Percentiles rank a stretch among this genome's conserved stretches.
Conservation (phyloP, 2,797 vertebrate genomes). For the Hafferia zeledoni region DNA sequence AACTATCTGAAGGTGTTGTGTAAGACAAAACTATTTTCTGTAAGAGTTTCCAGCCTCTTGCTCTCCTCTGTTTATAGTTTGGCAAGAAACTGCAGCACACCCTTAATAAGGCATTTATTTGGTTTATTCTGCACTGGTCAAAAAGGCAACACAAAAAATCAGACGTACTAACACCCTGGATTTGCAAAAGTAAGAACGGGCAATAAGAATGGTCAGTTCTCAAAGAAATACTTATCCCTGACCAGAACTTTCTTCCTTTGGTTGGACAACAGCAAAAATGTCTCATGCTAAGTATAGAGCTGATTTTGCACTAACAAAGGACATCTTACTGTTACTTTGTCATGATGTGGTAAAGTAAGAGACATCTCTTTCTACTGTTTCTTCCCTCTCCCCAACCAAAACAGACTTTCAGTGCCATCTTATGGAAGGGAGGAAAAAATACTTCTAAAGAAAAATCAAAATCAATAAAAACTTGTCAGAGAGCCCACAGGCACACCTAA, state of each 20-base stretch:
- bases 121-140: neutral
- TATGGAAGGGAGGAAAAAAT: accelerated
- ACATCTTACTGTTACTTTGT: neutral
- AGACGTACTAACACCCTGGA: neutral
- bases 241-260: neutral
- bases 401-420: neutral
- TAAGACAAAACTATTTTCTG: neutral
- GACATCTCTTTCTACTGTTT: neutral
- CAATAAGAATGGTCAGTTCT: neutral
- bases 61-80: neutral
- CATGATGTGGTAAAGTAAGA: neutral
- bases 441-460: neutral
- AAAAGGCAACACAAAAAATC: neutral
- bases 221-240: neutral
- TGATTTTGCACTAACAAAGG: neutral
- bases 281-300: neutral
- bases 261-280: neutral
- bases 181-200: neutral
- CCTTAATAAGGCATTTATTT: neutral
- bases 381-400: neutral
- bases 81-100: neutral
- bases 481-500: neutral
- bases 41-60: neutral
- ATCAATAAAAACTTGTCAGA: neutral
- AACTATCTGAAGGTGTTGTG: neutral